Conservation (phyloP, 2,888 invertebrate species). For the Drosophila mercatorum region DNA sequence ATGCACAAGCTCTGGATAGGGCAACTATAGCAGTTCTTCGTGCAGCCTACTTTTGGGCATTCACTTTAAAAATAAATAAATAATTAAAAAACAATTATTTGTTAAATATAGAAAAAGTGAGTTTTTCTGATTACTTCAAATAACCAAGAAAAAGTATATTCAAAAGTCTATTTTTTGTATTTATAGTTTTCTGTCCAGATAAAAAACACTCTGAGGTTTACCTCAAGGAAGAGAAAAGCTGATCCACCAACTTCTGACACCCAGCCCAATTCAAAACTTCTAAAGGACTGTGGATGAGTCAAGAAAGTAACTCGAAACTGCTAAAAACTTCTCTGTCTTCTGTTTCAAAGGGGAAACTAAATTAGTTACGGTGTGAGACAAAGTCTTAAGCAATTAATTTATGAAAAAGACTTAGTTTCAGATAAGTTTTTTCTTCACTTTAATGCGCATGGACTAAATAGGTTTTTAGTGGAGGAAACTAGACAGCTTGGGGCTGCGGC, state of each 20-base stretch:
- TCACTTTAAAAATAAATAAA: too few relatives aligned
- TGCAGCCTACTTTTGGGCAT: conserved; percentile 1
- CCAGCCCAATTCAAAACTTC: background rate
- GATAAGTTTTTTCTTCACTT: background rate
- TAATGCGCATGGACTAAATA: background rate
- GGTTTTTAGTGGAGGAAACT: background rate
- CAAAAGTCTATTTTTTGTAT: too few relatives aligned
- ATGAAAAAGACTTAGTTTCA: background rate
- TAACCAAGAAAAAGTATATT: background rate
- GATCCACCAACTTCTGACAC: background rate
- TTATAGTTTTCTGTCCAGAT: too few relatives aligned
- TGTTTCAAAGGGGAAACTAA: background rate
- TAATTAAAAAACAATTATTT: too few relatives aligned
- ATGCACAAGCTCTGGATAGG: background rate
- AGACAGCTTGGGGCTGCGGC: conserved; percentile 10
- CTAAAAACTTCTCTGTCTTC: background rate
- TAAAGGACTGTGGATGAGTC: background rate
- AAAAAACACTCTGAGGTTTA: too few relatives aligned
- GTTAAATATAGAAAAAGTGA: too few relatives aligned
- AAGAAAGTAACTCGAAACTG: background rate
- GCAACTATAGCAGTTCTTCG: background rate
- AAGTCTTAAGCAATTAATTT: background rate
- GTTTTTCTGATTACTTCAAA: too few relatives aligned
- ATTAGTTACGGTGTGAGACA: background rate
- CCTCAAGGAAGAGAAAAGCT: background rate